Evolutionary conservation across 2,113 vertebrate species (phyloP).

Genomic region (Erinaceus europaeus): DNA sequence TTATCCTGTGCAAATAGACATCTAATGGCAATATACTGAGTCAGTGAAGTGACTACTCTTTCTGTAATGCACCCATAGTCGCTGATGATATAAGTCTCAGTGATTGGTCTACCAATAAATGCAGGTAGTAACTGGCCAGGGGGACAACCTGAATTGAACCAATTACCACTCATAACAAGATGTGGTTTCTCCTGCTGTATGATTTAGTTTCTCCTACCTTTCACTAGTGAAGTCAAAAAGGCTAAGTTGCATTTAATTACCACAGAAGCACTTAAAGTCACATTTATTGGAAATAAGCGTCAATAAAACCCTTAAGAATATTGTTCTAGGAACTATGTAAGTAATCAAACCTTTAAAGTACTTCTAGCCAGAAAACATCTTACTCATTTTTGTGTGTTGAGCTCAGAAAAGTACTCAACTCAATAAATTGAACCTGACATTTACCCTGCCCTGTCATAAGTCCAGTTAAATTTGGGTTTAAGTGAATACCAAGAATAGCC

Average conservation of each 20-base stretch:
- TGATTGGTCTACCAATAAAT: not conserved
- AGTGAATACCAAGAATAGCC: not conserved
- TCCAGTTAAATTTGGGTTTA: not conserved
- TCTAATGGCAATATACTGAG: not conserved
- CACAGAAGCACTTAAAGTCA: not conserved
- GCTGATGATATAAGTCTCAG: not conserved
- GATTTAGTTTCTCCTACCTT: constrained; percentile 10
- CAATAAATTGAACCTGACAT: constrained; percentile 1
- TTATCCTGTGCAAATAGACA: not conserved
- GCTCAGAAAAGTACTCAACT: not conserved
- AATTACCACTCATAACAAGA: too few relatives aligned
- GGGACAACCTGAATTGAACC: constrained; percentile 3
- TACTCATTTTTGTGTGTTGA: not conserved
- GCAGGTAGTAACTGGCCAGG: not conserved
- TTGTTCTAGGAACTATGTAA: constrained; percentile 31
- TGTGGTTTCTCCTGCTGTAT: not conserved
- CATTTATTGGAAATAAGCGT: constrained; percentile 18
- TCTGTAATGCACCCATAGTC: not conserved
- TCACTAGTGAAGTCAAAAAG: not conserved
- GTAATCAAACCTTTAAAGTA: not conserved
- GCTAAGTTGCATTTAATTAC: not conserved
- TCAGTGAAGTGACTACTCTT: constrained; percentile 25
- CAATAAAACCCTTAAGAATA: not conserved
- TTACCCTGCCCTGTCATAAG: not conserved
- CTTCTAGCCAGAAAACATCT: not conserved